Evolutionary conservation across 2,797 vertebrate genomes (phyloP), one percentile per base, ranked within the genome.

Genomic region (Macroramphosus scolopax): DNA sequence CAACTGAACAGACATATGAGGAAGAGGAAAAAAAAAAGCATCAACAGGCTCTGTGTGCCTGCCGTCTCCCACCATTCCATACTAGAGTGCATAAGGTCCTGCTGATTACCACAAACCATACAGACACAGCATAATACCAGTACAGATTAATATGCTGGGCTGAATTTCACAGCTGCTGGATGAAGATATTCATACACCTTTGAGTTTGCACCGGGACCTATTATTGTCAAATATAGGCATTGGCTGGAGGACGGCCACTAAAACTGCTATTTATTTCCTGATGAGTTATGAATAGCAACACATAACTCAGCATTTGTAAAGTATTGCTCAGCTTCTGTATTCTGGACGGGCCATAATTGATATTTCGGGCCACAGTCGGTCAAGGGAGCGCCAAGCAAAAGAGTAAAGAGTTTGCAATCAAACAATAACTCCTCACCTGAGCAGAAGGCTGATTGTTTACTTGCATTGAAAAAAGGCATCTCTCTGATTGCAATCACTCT

Each of bases 401-500:
- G n/a, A n/a, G n/a, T n/a, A 26, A 25, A 51, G 46, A 71, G 61
- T 79, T 69, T 71, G 67, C 74, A 81, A 78, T 82, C 72, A 82
- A 64, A 80, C 50, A 63, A 44, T 51, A 59, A 66, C 44, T 68
- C 63, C 34, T 70, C 56, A 51, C 74, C 57, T 75, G 72, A 84
- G 78, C 83, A 89, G 81, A 84, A 86, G 85, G 67, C 71, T 81
- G 79, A 84, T 87, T 85, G 81, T 88, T 85, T 80, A 64, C 80
- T 81, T 74, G 64, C 60, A 62, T 57, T 9, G 36, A 16, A 65
- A 59, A 57, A 45, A 60, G 57, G 12, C 44, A 48, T 63, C 65
- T 82, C 59, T 81, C 51, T 88, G 81, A 90, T 90, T 87, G 84
- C 82, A 86, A 85, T 88, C 82, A 87, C 72, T 68, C 53, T 60